Percentiles rank a stretch among this genome's conserved stretches.
Evolutionary conservation across 2,113 vertebrate genomes (phyloP).

Genomic region (Apistogramma diplotaenia): DNA sequence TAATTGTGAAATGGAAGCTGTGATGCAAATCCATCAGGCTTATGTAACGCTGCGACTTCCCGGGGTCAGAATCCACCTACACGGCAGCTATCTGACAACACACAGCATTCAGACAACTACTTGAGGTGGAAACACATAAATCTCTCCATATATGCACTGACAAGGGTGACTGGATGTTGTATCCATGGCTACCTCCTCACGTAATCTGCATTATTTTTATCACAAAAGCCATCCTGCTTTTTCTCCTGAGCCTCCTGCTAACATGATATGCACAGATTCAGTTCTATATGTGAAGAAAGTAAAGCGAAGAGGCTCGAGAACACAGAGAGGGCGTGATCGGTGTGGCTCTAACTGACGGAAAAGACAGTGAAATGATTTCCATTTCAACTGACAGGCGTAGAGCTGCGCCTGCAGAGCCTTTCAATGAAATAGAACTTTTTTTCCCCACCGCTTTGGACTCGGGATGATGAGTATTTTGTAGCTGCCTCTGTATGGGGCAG

Average conservation of each 20-base stretch:
- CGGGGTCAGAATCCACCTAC: constrained; percentile 68
- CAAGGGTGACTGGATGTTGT: constrained; percentile 66
- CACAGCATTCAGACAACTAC: constrained; percentile 62
- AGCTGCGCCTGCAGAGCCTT: neutral
- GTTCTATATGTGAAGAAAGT: constrained; percentile 37
- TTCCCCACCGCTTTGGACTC: neutral
- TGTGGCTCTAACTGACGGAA: neutral
- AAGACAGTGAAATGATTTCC: neutral
- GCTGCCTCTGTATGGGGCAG: neutral
- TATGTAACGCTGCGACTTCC: constrained; percentile 66
- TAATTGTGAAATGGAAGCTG: constrained; percentile 54
- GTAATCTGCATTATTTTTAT: constrained; percentile 71
- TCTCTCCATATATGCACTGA: constrained; percentile 66
- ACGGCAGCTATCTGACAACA: constrained; percentile 63
- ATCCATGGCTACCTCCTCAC: constrained; percentile 72
- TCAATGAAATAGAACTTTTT: neutral
- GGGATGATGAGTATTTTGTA: neutral
- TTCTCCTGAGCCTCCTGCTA: constrained; percentile 40
- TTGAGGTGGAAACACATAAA: constrained; percentile 65
- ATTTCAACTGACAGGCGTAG: neutral
- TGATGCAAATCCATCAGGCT: constrained; percentile 62
- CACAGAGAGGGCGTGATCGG: neutral
- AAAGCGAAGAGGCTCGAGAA: neutral
- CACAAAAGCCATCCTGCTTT: constrained; percentile 57
- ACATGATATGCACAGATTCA: constrained; percentile 33